Base-by-base conservation (phyloP, 2,113 vertebrate species). In the Rhinolophus ferrumequinum region DNA sequence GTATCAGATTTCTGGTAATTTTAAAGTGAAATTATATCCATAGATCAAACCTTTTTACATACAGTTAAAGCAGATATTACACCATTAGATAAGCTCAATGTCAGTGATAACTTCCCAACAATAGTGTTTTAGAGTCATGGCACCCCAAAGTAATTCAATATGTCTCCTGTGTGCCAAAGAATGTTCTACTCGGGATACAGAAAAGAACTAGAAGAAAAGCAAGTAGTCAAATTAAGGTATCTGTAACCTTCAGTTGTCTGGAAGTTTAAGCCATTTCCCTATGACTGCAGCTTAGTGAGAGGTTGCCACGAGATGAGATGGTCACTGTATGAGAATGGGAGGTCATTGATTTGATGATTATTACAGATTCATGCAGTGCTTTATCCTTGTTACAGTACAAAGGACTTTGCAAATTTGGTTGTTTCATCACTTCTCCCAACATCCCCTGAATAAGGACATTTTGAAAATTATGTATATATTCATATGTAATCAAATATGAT, bases 391-490 rank as follows among this genome's bases (percentile, higher is more conserved):
- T 93, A 47, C 24, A 44, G n/a, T 8, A 19, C 33, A 85, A 81
- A 89, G 64, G 81, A 56, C n/a, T 93, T 91, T 67, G 82, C 21
- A 88, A 95, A 88, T 88, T 87, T 79, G 54, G 60, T 91, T 86
- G 77, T 83, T 69, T 96, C 50, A 70, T 82, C 69, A 47, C 56
- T 85, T 95, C 24, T 85, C 35, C n/a, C 86, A 95, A 16, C 8
- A 90, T 88, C 90, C 30, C 44, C 30, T 58, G 41, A 86, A 93
- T 89, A 89, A 81, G 26, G 8, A 66, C 77, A 72, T 69, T 92
- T 47, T 7, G 15, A 56, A 83, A 88, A 73, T 66, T 33, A 18
- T 79, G 58, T 47, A 30, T 35, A 19, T 4, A 56, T 30, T 84
- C 21, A 67, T 67, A 70, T 28, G 21, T n/a, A 82, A 4, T 18